These are phyloP conservation scores for Ploceus nigricollis DNA, from an alignment of 2,113 vertebrate species.

Conservation along the genomic window DNA sequence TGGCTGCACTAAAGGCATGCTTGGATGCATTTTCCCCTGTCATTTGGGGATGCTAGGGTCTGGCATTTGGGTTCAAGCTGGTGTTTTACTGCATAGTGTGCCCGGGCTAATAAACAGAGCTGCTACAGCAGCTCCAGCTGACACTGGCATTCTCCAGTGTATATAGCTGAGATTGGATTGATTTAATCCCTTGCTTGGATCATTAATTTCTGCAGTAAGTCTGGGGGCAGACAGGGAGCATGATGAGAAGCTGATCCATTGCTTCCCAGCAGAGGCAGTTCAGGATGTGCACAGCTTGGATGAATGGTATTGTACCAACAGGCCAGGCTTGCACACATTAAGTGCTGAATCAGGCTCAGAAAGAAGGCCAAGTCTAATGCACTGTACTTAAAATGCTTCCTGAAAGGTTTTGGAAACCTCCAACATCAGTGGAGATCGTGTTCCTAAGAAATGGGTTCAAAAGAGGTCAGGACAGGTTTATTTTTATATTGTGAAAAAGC, in stretches of 20 bases:
- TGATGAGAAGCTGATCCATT: not conserved
- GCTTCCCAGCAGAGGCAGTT: not conserved
- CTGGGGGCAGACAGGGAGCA: not conserved
- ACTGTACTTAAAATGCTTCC: not conserved
- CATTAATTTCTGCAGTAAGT: not conserved
- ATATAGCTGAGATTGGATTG: not conserved
- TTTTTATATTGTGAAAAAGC: not conserved
- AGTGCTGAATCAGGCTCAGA: conserved; percentile 2
- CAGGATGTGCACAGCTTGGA: not conserved
- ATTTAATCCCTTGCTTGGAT: not conserved
- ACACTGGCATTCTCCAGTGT: not conserved
- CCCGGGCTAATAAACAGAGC: not conserved
- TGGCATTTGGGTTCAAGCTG: not conserved
- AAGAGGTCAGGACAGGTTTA: not conserved
- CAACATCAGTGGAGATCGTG: not conserved
- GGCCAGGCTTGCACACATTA: not conserved
- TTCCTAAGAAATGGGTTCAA: not conserved
- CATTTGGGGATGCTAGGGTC: not conserved
- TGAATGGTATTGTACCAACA: not conserved
- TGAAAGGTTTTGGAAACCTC: not conserved
- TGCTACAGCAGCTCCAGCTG: not conserved
- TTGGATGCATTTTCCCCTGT: not conserved
- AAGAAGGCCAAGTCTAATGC: not conserved
- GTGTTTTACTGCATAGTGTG: not conserved
- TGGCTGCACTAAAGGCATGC: not conserved